These are phyloP conservation scores for Amphipyra berbera DNA, from an alignment of 2,888 invertebrate species.

Conservation along the genomic window DNA sequence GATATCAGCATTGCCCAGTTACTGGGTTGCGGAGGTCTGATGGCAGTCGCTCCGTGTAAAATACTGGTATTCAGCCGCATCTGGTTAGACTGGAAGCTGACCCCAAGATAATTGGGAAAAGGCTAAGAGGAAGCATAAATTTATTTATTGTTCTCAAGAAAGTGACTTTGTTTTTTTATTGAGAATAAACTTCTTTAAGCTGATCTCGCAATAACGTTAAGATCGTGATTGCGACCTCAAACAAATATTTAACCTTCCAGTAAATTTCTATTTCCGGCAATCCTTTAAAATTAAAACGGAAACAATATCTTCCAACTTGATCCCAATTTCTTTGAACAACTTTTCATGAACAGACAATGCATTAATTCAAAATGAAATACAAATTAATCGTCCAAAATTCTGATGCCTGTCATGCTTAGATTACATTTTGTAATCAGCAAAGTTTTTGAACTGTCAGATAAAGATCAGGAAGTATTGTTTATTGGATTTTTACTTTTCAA, in stretches of 20 bases:
- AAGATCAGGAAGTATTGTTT: not conserved
- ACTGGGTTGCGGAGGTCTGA: too few species aligned
- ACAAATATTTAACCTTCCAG: not conserved
- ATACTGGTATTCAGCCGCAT: too few species aligned
- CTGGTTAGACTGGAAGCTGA: too few species aligned
- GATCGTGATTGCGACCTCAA: not conserved
- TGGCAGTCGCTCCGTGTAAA: too few species aligned
- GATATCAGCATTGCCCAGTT: too few species aligned
- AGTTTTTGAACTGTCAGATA: not conserved
- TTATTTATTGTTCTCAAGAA: too few species aligned
- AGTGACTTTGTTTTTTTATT: too few species aligned
- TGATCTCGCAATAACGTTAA: too few species aligned
- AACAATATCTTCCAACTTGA: constrained; percentile 7
- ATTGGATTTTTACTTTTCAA: not conserved
- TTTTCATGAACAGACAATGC: not conserved
- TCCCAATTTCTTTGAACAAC: not conserved
- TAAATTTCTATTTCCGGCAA: not conserved
- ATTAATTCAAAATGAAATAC: constrained; percentile 3
- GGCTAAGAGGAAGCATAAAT: too few species aligned
- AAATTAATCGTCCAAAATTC: not conserved
- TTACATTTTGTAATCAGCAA: constrained; percentile 7
- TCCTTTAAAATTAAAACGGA: constrained; percentile 3
- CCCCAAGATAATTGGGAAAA: too few species aligned
- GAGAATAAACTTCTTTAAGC: too few species aligned
- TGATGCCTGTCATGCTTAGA: not conserved